Evolutionary conservation across 2,888 invertebrate genomes (phyloP), one percentile per base, ranked within the genome.

Genomic region (Andrena camellia): DNA sequence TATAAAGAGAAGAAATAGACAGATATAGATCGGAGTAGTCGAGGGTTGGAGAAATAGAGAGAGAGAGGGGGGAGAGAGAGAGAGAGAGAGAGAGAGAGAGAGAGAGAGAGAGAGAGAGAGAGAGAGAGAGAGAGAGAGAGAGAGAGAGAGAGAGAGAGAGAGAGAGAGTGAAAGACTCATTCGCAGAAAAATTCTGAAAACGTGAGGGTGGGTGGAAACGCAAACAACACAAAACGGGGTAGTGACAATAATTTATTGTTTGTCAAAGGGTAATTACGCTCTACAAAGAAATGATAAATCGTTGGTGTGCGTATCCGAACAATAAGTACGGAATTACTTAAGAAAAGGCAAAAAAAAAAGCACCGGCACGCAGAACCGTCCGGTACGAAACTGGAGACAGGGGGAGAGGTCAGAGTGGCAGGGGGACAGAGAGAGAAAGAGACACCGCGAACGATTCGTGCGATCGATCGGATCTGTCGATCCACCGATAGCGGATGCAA

Each of bases 171-270:
- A 69, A n/a, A 73, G n/a, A 73, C n/a, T 29, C 13, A 57, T 62
- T 42, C 20, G 63, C 10, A 72, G 35, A 74, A 48, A 35, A 26
- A 72, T 62, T 67, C 42, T 60, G 23, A 60, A 59, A 71, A 84
- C 67, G 54, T 52, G 62, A 64, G 66, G 64, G 62, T 17, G 42
- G 42, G 59, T n/a, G 26, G 31, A 59, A 78, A 73, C 75, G 79
- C 63, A 86, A 69, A 60, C 29, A 87, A 83, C 83, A 74, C 80
- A 88, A 42, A 83, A 85, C 57, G 57, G 70, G 77, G 78, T 83
- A 80, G 78, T 83, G 88, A 94, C 92, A 94, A 94, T 94, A 93
- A 93, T 93, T 93, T 93, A 93, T 93, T 91, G 87, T 84, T 57
- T 91, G 88, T 89, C 86, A 90, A 70, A 90, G 90, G 89, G 82